Conservation (phyloP, 1,140 invertebrate species). For the Zaprionus davidi region DNA sequence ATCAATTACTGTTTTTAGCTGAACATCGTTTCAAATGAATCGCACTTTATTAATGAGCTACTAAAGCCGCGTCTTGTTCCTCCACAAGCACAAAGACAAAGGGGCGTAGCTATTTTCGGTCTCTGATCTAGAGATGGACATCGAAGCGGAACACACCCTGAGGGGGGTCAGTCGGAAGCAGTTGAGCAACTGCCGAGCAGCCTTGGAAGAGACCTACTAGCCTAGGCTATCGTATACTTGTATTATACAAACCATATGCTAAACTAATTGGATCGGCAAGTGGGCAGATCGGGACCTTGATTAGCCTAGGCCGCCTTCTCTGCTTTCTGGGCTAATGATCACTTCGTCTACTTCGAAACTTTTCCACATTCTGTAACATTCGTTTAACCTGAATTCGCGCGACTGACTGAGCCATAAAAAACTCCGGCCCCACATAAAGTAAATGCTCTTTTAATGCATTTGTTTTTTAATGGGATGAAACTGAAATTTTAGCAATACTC, state of each 20-base stretch:
- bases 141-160: constrained; percentile 36
- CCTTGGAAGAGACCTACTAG: constrained; percentile 13
- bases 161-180: constrained; percentile 35
- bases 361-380: constrained; percentile 41
- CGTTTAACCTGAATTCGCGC: constrained; percentile 26
- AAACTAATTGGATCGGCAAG: constrained; percentile 11
- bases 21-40: constrained; percentile 53
- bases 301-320: not conserved
- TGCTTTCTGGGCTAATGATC: constrained; percentile 1
- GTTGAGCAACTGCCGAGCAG: constrained; percentile 21
- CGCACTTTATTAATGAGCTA: constrained; percentile 69
- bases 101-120: constrained; percentile 50
- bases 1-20: constrained; percentile 65
- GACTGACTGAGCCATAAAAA: constrained; percentile 20
- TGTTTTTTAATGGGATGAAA: constrained; percentile 8
- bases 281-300: constrained; percentile 19
- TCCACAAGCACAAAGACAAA: constrained; percentile 18
- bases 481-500: not conserved
- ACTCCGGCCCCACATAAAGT: constrained; percentile 5
- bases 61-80: constrained; percentile 46
- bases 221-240: constrained; percentile 26
- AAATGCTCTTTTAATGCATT: constrained; percentile 33
- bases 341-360: constrained; percentile 7
- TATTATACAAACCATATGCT: not conserved
- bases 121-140: constrained; percentile 42